Evolutionary conservation across 1,140 invertebrate genomes (phyloP), one percentile per base, ranked within the genome.

Genomic region (Drepana arcuata): DNA sequence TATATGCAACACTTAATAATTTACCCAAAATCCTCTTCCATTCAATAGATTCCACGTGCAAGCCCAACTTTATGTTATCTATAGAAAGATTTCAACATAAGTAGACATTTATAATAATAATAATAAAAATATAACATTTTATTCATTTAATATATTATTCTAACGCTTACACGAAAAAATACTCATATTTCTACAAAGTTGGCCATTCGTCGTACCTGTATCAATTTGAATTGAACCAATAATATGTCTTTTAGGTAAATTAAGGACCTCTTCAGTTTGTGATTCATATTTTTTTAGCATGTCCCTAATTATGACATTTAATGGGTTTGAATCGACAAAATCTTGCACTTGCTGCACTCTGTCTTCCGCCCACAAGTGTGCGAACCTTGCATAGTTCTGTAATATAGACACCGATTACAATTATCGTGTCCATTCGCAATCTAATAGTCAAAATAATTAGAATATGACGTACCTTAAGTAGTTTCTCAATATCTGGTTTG

Each of bases 21-120:
- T 85, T 85, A 2, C 91, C 91, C n/a, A 91, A 68, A 7, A 83
- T 75, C 31, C 67, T 68, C 66, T 90, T 92, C 92, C 93, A 95
- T 31, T 63, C 59, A 12, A 63, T 31, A 5, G 55, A 59, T 34
- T 95, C 93, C 0, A 88, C 74, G 1, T 86, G 69, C 10, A 95
- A 67, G 0, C 87, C 89, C 18, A 88, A 61, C 72, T 93, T 93
- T 12, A 92, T 82, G 48, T 90, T 86, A 23, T 90, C 90, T 92
- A 51, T 44, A 35, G 29, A 11, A 10, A 26, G 16, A 16, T 16
- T 26, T n/a, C n/a, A n/a, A n/a, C n/a, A n/a, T n/a, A n/a, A n/a
- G n/a, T n/a, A n/a, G n/a, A n/a, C n/a, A n/a, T n/a, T n/a, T n/a
- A n/a, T n/a, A n/a, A n/a, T n/a, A n/a, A n/a, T n/a, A n/a, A n/a